A percentile compares a stretch with the other conserved stretches of the same genome.
These are phyloP conservation scores for Cisticola juncidis DNA, from an alignment of 2,113 vertebrate genomes.

Conservation along the genomic window DNA sequence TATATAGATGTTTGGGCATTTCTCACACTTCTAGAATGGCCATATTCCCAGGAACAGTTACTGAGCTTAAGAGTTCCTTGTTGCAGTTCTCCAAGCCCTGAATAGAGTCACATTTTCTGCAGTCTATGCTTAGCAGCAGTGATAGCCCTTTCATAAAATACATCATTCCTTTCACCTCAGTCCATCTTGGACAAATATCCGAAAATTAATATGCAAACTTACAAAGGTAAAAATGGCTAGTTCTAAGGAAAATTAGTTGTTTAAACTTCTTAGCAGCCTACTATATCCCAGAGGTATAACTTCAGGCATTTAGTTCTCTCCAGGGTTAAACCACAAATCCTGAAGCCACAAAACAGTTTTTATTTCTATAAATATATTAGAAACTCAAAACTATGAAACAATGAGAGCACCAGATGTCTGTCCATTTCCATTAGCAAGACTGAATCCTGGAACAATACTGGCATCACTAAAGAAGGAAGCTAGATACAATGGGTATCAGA, in stretches of 20 bases:
- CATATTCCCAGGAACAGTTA: neutral
- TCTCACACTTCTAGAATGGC: neutral
- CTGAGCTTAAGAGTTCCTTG: neutral
- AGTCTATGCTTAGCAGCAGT: neutral
- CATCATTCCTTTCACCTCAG: neutral
- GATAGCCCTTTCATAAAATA: neutral
- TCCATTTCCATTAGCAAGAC: neutral
- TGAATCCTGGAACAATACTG: neutral
- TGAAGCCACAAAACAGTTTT: neutral
- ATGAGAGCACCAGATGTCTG: neutral
- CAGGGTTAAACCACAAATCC: neutral
- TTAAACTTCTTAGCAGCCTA: neutral
- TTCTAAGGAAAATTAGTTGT: neutral
- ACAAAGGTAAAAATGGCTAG: neutral
- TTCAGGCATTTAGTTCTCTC: neutral
- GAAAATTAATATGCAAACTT: neutral
- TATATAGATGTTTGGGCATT: neutral
- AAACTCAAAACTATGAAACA: neutral
- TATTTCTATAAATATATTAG: neutral
- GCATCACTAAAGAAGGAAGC: neutral
- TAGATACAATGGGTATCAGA: neutral
- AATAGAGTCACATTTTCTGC: neutral
- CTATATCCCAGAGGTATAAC: neutral
- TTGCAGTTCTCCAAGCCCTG: neutral
- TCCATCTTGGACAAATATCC: neutral